Conservation (phyloP, 2,797 vertebrate species). For the Otus scops region DNA sequence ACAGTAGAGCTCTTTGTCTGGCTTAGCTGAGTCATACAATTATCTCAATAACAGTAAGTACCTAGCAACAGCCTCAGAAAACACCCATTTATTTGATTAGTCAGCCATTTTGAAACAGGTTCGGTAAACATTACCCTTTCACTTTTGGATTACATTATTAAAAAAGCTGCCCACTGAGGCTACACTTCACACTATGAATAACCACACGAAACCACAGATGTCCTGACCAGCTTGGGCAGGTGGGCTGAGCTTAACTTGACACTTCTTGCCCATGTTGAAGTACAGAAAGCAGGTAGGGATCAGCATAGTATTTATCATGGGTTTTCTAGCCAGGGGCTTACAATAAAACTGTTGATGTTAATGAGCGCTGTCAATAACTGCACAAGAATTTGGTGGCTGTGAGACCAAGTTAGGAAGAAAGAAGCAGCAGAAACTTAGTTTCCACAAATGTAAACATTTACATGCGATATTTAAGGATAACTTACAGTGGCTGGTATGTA, state of each 20-base stretch:
- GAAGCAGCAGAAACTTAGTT: not conserved
- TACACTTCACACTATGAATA: not conserved
- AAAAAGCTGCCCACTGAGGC: constrained; percentile 29
- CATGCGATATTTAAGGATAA: not conserved
- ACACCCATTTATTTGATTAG: constrained; percentile 64
- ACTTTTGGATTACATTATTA: constrained; percentile 21
- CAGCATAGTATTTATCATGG: rapidly evolving
- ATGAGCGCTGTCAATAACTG: not conserved
- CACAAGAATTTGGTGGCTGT: not conserved
- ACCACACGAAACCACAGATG: not conserved
- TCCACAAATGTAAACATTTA: constrained; percentile 7
- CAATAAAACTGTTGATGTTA: not conserved
- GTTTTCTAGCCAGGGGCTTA: not conserved
- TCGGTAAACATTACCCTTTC: constrained; percentile 48
- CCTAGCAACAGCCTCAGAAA: constrained; percentile 62
- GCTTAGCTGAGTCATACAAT: constrained; percentile 55
- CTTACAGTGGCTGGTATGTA: constrained; percentile 16
- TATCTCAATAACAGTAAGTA: constrained; percentile 53
- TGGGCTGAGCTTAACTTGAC: not conserved
- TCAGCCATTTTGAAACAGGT: constrained; percentile 48
- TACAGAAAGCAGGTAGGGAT: not conserved
- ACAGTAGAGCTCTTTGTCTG: constrained; percentile 59
- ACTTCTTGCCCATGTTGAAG: not conserved
- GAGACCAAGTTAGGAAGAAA: not conserved
- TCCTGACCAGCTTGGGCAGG: not conserved